phyloP scores from a whole-genome alignment of 2,888 invertebrate genomes.

The Zele albiditarsus region DNA sequence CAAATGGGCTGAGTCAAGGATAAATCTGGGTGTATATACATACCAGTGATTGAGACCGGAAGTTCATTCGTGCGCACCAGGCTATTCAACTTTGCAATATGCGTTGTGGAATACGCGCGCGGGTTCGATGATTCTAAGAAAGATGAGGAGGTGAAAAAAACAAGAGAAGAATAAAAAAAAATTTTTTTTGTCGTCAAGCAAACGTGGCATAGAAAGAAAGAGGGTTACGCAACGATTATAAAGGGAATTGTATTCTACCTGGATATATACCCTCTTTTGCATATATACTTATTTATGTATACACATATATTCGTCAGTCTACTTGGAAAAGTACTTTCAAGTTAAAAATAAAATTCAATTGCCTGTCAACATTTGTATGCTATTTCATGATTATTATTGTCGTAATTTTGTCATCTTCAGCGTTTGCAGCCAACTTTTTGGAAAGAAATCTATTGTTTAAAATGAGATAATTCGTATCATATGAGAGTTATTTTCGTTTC shows the following conservation, averaged over 20 bases:
- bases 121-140: constrained; percentile 33
- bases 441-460: no score
- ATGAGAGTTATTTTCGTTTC: no score
- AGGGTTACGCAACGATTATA: not conserved
- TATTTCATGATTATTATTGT: no score
- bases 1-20: constrained; percentile 38
- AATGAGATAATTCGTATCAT: no score
- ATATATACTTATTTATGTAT: no score
- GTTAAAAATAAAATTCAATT: no score
- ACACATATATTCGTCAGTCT: no score
- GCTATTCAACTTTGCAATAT: constrained; percentile 29
- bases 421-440: no score
- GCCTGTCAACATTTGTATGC: no score
- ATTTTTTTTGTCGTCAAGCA: constrained; percentile 12
- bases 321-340: no score
- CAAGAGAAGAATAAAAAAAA: not conserved
- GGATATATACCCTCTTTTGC: not conserved
- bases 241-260: not conserved
- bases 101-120: constrained; percentile 8
- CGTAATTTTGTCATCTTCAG: no score
- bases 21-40: constrained; percentile 24
- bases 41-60: constrained; percentile 31
- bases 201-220: not conserved
- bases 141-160: not conserved
- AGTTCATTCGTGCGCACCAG: constrained; percentile 31